phyloP scores from a whole-genome alignment of 1,140 invertebrate species.

The Macrostomum lignano region DNA sequence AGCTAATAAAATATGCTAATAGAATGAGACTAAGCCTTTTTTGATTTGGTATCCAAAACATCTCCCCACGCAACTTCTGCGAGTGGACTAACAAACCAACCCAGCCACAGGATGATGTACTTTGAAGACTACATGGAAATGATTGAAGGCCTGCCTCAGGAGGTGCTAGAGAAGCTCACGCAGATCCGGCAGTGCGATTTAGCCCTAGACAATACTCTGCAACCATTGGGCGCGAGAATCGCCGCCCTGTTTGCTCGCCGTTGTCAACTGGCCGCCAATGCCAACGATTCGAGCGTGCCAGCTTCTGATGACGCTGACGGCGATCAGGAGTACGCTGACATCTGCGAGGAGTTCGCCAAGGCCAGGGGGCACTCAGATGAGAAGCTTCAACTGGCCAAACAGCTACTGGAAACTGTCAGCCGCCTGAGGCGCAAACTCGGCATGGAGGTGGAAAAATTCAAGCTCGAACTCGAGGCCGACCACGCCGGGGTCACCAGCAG shows the following conservation, averaged over 20 bases:
- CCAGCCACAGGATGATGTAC: constrained; percentile 5
- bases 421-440: constrained; percentile 38
- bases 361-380: background rate
- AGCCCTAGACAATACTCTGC: background rate
- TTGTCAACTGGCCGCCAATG: background rate
- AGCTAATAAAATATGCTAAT: no score
- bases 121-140: constrained; percentile 7
- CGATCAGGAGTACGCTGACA: background rate
- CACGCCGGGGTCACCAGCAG: constrained; percentile 87
- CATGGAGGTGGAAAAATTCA: constrained; percentile 72
- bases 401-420: background rate
- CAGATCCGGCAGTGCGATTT: constrained; percentile 4
- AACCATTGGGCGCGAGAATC: background rate
- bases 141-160: constrained; percentile 5
- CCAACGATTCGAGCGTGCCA: background rate
- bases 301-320: background rate
- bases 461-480: constrained; percentile 87
- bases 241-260: background rate
- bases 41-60: no score
- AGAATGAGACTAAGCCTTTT: no score
- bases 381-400: background rate
- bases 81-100: no score
- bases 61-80: no score
- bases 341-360: constrained; percentile 1
- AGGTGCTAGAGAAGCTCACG: constrained; percentile 3